Base-by-base conservation (phyloP, 2,113 vertebrate genomes). In the Callithrix jacchus region DNA sequence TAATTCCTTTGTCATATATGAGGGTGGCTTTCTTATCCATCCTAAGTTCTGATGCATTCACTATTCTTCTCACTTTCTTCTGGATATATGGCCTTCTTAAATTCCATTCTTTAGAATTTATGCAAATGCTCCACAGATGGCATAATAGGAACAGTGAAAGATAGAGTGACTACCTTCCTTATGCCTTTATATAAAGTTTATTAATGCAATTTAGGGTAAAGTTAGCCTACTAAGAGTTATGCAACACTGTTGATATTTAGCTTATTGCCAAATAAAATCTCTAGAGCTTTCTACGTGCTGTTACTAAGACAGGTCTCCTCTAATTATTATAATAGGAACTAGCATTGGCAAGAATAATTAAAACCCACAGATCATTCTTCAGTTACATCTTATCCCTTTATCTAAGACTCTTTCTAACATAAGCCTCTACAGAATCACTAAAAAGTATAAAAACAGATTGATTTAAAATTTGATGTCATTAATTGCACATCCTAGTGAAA, bases 391-490 rank as follows among this genome's bases (percentile, higher is more conserved):
- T 83, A 94, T 66, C 42, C 14, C 58, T 91, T 71, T 71, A 95
- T 74, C 77, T 93, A 56, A 66, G 27, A 74, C 18, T 88, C 58
- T 79, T 77, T 83, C 45, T 85, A 52, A 8, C 30, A 61, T 84
- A 93, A 87, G 47, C 35, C 11, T 84, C 35, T 71, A 56, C 1
- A 84, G 58, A 93, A 93, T 73, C 25, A 87, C 45, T 80, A 49
- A 93, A 90, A 80, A 45, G 0, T 61, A 30, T 88, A 84, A 76
- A 85, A 85, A 52, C 23, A 86, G 23, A 84, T 68, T 88, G 45
- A 47, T 61, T 88, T 97, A 77, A 45, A 70, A 92, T 92, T 85
- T 93, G 30, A 3, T 89, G 8, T 96, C 42, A 85, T 85, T 54
- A 91, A 74, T n/a, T 81, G 10, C 27, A 64, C 45, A 73, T 6